phyloP scores from a whole-genome alignment of 2,888 invertebrate genomes.

The Lottia scabra region DNA sequence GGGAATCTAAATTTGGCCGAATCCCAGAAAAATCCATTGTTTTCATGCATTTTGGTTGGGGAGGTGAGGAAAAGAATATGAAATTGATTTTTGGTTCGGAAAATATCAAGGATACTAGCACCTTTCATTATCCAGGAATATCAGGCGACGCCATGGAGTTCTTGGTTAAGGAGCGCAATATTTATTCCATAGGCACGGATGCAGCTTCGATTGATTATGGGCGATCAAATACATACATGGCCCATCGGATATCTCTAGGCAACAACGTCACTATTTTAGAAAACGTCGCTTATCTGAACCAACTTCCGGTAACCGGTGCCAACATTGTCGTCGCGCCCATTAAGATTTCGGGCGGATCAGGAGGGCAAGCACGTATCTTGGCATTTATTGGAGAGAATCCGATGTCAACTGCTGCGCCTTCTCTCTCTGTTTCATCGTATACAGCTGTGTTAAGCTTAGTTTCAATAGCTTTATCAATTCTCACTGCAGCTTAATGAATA shows the following conservation, averaged over 20 bases:
- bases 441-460: too few species aligned
- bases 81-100: slow-evolving; percentile 20
- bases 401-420: not conserved
- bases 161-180: slow-evolving; percentile 70
- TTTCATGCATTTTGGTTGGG: slow-evolving; percentile 67
- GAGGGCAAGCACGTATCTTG: slow-evolving; percentile 75
- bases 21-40: slow-evolving; percentile 68
- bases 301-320: slow-evolving; percentile 37
- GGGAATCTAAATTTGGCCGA: slow-evolving; percentile 65
- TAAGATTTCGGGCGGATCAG: slow-evolving; percentile 75
- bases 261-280: slow-evolving; percentile 73
- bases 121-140: slow-evolving; percentile 54
- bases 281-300: slow-evolving; percentile 72
- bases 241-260: slow-evolving; percentile 71
- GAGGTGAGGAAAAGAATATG: slow-evolving; percentile 51
- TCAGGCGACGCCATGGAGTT: slow-evolving; percentile 75
- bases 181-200: slow-evolving; percentile 76
- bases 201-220: slow-evolving; percentile 76
- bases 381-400: slow-evolving; percentile 17
- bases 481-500: too few species aligned
- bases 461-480: too few species aligned
- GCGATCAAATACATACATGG: slow-evolving; percentile 67
- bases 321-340: slow-evolving; percentile 73
- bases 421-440: too few species aligned
- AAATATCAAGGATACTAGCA: not conserved